Base-by-base conservation (phyloP, 2,113 vertebrate genomes). In the Zosterops lateralis region DNA sequence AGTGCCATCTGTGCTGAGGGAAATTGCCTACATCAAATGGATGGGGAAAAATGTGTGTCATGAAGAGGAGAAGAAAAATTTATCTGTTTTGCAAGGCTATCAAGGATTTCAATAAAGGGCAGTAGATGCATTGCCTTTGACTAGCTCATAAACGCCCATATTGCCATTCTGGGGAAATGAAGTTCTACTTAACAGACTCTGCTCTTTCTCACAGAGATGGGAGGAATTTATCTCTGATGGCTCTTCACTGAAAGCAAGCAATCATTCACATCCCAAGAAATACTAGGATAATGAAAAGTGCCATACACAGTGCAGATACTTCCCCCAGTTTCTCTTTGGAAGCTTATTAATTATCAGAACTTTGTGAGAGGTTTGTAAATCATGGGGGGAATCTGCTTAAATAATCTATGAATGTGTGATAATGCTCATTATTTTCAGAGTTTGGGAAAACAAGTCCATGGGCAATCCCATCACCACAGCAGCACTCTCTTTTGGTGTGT, bases 221-320 rank as follows among this genome's bases (percentile, higher is more conserved):
- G 50, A 71, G 38, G 75, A 79, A 92, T 91, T 95, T 91, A 71
- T 57, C 72, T 92, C 75, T 80, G 57, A 64, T 65, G 60, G 68
- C 57, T 95, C 22, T 76, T 90, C 81, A 61, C 57, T 38, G 53
- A 90, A 91, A 89, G 90, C 13, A 62, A 85, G 51, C 40, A 65
- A 87, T 91, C 85, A 56, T 78, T 81, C 60, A 91, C n/a, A 87
- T 36, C 71, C 66, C 70, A 87, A 34, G 73, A 92, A 94, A 90
- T 45, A 64, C 42, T 34, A n/a, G 38, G 38, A 56, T 86, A 85
- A 95, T 89, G 81, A 93, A 92, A 92, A 70, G 50, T 36, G 36
- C 60, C 62, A 62, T 68, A 42, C 20, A 38, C 18, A 6, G 21
- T 21, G 60, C 18, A 70, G 34, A 66, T 66, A 79, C 40, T 79